phyloP scores from a whole-genome alignment of 2,888 invertebrate genomes.

The Lasioglossum malachurum region DNA sequence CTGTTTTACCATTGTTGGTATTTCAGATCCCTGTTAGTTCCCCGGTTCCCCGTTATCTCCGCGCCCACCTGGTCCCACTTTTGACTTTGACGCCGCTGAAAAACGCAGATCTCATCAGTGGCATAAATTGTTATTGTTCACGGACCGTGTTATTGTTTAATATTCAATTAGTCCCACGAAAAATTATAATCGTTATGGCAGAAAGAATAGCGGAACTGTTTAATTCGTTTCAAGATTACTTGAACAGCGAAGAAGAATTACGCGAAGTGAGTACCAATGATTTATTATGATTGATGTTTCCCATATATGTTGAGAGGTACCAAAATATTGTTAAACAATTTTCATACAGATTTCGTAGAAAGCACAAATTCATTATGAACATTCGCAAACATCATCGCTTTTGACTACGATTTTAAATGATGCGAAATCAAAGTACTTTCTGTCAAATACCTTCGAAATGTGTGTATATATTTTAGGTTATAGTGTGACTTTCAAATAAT shows the following conservation, averaged over 20 bases:
- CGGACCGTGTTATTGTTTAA: conserved; percentile 8
- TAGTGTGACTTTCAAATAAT: not conserved
- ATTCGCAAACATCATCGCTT: not conserved
- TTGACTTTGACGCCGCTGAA: too few relatives aligned
- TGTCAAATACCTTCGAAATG: not conserved
- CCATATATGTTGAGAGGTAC: not conserved
- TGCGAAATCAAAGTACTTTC: not conserved
- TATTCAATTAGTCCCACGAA: conserved; percentile 13
- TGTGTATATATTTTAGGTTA: conserved; percentile 27
- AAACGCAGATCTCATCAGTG: too few relatives aligned
- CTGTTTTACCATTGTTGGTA: too few relatives aligned
- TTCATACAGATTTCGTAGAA: not conserved
- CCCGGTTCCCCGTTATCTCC: too few relatives aligned
- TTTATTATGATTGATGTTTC: not conserved
- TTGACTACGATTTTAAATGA: not conserved
- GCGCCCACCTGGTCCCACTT: too few relatives aligned
- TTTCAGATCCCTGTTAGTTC: too few relatives aligned
- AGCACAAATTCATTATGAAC: not conserved
- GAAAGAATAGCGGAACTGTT: conserved; percentile 88
- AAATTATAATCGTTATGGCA: conserved; percentile 82
- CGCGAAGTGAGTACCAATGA: conserved; percentile 89
- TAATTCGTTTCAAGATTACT: conserved; percentile 90
- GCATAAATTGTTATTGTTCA: not conserved
- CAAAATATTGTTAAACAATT: conserved; percentile 7
- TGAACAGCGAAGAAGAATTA: conserved; percentile 92